Percentiles rank a stretch among this genome's conserved stretches.
These are phyloP conservation scores for Coelogynopora nodosa DNA, from an alignment of 2,888 invertebrate species.

Conservation along the genomic window DNA sequence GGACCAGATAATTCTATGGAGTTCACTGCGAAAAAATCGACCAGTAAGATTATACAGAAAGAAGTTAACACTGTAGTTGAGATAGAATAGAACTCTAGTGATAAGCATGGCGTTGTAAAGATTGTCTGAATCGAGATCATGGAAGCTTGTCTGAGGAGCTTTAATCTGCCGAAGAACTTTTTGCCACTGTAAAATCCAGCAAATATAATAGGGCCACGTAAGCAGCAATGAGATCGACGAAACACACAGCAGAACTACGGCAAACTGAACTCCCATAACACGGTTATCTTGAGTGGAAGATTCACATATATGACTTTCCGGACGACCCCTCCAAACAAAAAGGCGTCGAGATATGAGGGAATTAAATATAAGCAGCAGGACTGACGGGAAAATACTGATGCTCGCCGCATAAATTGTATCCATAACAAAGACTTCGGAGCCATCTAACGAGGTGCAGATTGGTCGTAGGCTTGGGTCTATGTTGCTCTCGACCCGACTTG, in stretches of 20 bases:
- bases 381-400: conserved; percentile 39
- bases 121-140: neutral
- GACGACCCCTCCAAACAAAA: conserved; percentile 8
- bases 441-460: neutral
- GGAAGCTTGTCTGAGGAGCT: neutral
- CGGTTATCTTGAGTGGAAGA: neutral
- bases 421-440: neutral
- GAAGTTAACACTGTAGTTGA: conserved; percentile 9
- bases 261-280: conserved; percentile 38
- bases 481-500: neutral
- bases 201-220: conserved; percentile 44
- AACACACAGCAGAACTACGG: conserved; percentile 22
- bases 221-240: conserved; percentile 31
- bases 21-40: neutral
- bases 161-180: neutral
- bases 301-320: neutral
- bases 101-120: neutral
- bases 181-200: conserved; percentile 38
- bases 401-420: conserved; percentile 39
- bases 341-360: conserved; percentile 40
- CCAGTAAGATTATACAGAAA: conserved; percentile 5
- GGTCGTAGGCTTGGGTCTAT: neutral
- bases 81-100: neutral
- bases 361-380: conserved; percentile 40
- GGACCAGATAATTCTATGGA: neutral